Evolutionary conservation across 2,888 invertebrate species (phyloP).

Genomic region (Halictus ligatus): DNA sequence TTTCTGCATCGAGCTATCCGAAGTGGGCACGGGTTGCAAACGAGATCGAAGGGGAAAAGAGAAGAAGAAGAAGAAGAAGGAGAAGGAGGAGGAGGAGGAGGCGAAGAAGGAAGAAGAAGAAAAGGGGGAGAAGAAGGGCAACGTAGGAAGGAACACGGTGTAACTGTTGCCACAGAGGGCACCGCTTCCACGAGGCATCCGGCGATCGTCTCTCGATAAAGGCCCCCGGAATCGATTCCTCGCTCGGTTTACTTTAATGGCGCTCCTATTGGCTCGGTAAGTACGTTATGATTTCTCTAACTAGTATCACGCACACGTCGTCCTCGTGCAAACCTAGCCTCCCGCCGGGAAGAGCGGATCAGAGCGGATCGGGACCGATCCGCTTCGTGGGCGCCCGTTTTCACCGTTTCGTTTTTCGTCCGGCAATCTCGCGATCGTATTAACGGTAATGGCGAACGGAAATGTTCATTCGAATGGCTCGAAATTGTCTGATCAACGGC

Average conservation of each 20-base stretch:
- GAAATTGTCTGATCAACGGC: slow-evolving; percentile 53
- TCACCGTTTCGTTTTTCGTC: slow-evolving; percentile 35
- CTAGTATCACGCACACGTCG: slow-evolving; percentile 71
- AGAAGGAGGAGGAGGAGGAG: slow-evolving; percentile 18
- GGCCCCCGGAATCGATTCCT: slow-evolving; percentile 71
- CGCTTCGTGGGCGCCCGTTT: slow-evolving; percentile 38
- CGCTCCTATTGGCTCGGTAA: slow-evolving; percentile 65
- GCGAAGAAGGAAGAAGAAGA: slow-evolving; percentile 20
- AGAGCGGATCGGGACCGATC: neutral
- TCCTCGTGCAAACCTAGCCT: slow-evolving; percentile 59
- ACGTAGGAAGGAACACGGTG: slow-evolving; percentile 29
- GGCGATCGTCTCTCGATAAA: slow-evolving; percentile 64
- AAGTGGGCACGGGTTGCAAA: slow-evolving; percentile 32
- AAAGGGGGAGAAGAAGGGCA: slow-evolving; percentile 27
- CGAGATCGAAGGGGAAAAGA: slow-evolving; percentile 37
- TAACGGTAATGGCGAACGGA: slow-evolving; percentile 78
- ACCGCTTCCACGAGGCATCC: slow-evolving; percentile 35
- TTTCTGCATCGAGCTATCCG: slow-evolving; percentile 35
- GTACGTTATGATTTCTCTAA: slow-evolving; percentile 79
- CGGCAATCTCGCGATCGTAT: slow-evolving; percentile 78
- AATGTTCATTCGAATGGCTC: slow-evolving; percentile 64
- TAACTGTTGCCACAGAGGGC: slow-evolving; percentile 43
- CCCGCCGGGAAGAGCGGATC: slow-evolving; percentile 32
- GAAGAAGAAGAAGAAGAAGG: slow-evolving; percentile 21
- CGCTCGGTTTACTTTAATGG: slow-evolving; percentile 75